Percentiles rank a stretch among this genome's conserved stretches.
Conservation (phyloP, 1,140 invertebrate species). For the Ips typographus region DNA sequence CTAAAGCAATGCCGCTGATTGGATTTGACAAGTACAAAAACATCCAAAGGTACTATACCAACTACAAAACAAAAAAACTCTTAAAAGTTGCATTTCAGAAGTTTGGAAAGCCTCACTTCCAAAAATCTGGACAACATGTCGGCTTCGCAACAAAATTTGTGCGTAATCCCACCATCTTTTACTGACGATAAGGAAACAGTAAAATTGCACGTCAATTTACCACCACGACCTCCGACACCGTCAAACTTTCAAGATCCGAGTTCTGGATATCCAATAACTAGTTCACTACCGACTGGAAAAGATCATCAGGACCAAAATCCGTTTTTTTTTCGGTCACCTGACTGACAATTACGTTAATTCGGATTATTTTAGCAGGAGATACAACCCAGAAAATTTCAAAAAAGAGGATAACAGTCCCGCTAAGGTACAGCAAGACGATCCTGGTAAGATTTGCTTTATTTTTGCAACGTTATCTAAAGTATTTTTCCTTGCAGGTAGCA, state of each 20-base stretch:
- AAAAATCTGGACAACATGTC: slow-evolving; percentile 39
- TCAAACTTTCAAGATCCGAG: not conserved
- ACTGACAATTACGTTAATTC: slow-evolving; percentile 41
- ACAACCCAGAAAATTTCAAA: slow-evolving; percentile 44
- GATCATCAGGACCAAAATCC: slow-evolving; percentile 36
- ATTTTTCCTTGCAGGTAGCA: not conserved
- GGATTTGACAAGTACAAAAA: slow-evolving; percentile 51
- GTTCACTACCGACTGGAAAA: too few relatives aligned
- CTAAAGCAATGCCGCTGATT: slow-evolving; percentile 50
- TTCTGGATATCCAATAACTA: too few relatives aligned
- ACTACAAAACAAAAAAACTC: not conserved
- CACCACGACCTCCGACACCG: too few relatives aligned
- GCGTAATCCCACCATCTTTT: slow-evolving; percentile 23
- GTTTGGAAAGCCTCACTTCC: slow-evolving; percentile 42
- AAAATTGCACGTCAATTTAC: too few relatives aligned
- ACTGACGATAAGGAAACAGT: not conserved
- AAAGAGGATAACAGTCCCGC: not conserved
- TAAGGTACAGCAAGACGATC: not conserved
- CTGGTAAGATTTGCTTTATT: not conserved
- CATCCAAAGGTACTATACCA: slow-evolving; percentile 38
- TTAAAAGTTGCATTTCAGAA: slow-evolving; percentile 30
- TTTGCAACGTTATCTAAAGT: too few relatives aligned
- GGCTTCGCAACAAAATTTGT: slow-evolving; percentile 38
- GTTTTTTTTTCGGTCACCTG: slow-evolving; percentile 43
- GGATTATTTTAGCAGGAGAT: slow-evolving; percentile 44